phyloP scores from a whole-genome alignment of 2,797 vertebrate genomes.

The Silurus aristotelis region DNA sequence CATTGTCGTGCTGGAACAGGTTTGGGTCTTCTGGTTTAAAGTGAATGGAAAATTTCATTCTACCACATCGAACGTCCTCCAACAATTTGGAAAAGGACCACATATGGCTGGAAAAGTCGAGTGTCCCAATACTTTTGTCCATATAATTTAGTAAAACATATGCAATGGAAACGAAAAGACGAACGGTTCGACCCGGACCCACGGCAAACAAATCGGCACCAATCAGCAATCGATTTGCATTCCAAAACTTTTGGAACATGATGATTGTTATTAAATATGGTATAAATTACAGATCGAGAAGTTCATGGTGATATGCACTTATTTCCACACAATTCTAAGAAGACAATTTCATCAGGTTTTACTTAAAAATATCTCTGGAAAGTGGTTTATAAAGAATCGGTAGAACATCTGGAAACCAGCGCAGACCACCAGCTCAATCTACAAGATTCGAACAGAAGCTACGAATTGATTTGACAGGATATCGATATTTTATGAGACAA shows the following conservation, averaged over 20 bases:
- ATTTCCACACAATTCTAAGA: background rate
- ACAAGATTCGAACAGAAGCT: background rate
- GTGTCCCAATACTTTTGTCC: too few species aligned
- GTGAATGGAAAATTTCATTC: too few species aligned
- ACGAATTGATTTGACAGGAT: background rate
- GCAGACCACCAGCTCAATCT: background rate
- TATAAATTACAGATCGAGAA: background rate
- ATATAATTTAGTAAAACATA: too few species aligned
- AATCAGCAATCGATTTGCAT: background rate
- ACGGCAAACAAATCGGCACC: background rate
- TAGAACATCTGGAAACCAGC: background rate
- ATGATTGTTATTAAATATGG: background rate
- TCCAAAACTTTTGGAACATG: background rate
- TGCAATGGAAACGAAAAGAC: background rate
- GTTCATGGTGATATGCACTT: background rate
- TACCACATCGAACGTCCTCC: too few species aligned
- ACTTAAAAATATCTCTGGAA: background rate
- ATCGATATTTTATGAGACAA: constrained; percentile 24
- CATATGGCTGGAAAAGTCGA: too few species aligned
- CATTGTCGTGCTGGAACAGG: too few species aligned
- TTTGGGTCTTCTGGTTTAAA: too few species aligned
- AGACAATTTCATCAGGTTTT: background rate
- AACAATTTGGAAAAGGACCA: too few species aligned
- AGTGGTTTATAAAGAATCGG: background rate
- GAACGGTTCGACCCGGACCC: background rate